Conservation (phyloP, 2,113 vertebrate genomes). For the Pelusios castaneus region DNA sequence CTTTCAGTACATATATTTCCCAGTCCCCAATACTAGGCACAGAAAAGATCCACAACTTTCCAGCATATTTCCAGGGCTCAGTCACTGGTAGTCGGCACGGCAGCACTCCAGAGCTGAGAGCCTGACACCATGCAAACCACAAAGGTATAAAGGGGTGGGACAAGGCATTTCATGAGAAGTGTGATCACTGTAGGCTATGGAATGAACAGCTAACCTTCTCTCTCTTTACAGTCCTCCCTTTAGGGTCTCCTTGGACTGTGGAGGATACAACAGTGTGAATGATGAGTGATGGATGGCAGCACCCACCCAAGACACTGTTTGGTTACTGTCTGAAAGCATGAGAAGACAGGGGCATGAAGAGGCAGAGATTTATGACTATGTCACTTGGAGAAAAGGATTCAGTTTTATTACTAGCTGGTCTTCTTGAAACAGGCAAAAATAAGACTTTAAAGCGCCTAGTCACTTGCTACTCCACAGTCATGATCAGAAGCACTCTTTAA, state of each 20-base stretch:
- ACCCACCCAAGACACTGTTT: not conserved
- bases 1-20: not conserved
- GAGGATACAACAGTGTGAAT: not conserved
- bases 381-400: not conserved
- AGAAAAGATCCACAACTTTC: not conserved
- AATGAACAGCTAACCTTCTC: accelerated
- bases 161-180: not conserved
- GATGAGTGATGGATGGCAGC: slow-evolving; percentile 21
- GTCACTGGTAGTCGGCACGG: not conserved
- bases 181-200: not conserved
- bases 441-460: not conserved
- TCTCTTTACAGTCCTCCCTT: not conserved
- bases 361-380: not conserved
- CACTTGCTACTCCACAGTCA: not conserved
- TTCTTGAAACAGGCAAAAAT: not conserved
- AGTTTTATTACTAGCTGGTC: not conserved
- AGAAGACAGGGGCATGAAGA: not conserved
- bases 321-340: not conserved
- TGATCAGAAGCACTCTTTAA: not conserved
- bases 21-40: not conserved
- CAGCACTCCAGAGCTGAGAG: not conserved
- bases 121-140: not conserved
- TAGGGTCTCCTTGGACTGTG: not conserved
- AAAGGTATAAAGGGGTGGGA: not conserved
- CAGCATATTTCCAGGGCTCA: not conserved